These are phyloP conservation scores for Nymphicus hollandicus DNA, from an alignment of 2,113 vertebrate species.

Conservation along the genomic window DNA sequence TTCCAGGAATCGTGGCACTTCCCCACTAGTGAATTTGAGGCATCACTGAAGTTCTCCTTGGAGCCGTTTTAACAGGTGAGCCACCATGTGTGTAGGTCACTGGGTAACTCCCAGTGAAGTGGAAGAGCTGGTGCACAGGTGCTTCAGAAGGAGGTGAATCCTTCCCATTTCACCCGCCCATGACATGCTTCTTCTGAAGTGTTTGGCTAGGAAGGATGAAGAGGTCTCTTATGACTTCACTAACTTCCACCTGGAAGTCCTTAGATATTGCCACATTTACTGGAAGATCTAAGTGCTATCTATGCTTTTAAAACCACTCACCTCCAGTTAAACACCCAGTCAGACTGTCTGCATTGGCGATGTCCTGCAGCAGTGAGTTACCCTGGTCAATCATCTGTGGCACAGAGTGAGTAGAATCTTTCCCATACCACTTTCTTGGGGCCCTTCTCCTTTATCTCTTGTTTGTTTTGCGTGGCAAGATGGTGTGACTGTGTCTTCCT, in stretches of 20 bases:
- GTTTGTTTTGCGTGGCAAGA: background rate
- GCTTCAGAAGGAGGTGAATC: background rate
- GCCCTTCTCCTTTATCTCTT: background rate
- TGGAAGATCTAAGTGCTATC: background rate
- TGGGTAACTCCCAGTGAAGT: background rate
- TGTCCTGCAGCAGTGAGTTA: background rate
- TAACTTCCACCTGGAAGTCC: background rate
- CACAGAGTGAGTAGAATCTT: background rate
- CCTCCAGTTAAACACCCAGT: background rate
- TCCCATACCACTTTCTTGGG: background rate
- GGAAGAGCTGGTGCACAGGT: background rate
- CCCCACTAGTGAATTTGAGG: background rate
- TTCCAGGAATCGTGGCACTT: background rate
- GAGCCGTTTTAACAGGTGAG: background rate
- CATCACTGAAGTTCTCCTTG: background rate
- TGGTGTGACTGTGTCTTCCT: background rate
- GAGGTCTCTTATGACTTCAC: background rate
- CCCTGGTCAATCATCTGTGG: background rate
- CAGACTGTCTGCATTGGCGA: background rate
- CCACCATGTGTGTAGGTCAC: background rate
- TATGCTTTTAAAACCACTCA: background rate
- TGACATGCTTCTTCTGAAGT: background rate
- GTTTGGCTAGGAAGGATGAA: background rate
- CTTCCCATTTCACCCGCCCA: background rate
- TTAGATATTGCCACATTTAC: background rate